Evolutionary conservation across 2,113 vertebrate genomes (phyloP), one percentile per base, ranked within the genome.

Genomic region (Oplegnathus fasciatus): DNA sequence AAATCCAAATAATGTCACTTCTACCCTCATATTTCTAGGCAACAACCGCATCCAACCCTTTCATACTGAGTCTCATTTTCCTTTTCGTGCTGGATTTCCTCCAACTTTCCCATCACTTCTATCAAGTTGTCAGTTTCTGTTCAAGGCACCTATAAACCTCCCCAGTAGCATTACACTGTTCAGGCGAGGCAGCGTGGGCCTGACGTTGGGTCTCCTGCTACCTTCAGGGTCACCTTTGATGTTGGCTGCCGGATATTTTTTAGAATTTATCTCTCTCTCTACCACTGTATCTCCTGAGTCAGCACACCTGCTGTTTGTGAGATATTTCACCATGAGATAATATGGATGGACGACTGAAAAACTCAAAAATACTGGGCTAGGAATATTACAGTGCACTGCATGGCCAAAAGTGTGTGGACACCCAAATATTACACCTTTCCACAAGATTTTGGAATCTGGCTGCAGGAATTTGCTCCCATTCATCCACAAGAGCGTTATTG

Each of bases 201-300:
- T 2, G 13, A 13, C 4, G 6, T 10, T 26, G 26, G 34, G 26
- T 44, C 72, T 48, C 61, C 73, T 46, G 64, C 81, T 65, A 11
- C 60, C 73, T 78, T 50, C 54, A 71, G 67, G 71, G 37, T 67
- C 67, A 76, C 60, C 70, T 82, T 71, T 72, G 85, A 87, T 52
- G 28, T 79, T 34, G 17, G 76, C 71, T 58, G 48, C 6, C 60
- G 46, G 42, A 9, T 6, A 7, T 18, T 17, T 60, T 62, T 42
- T 3, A 37, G 34, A 6, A 37, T n/a, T 50, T 40, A 65, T 44
- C 30, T 54, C 30, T 57, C 18, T 34, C 7, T 62, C 2, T 40
- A 8, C 6, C 15, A 9, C 48, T 28, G n/a, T n/a, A 54, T 26
- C 62, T 72, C 22, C 34, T 58, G 13, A 48, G 37, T 46, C 69